Conservation (phyloP, 2,888 invertebrate genomes). For the Athalia circularis region DNA sequence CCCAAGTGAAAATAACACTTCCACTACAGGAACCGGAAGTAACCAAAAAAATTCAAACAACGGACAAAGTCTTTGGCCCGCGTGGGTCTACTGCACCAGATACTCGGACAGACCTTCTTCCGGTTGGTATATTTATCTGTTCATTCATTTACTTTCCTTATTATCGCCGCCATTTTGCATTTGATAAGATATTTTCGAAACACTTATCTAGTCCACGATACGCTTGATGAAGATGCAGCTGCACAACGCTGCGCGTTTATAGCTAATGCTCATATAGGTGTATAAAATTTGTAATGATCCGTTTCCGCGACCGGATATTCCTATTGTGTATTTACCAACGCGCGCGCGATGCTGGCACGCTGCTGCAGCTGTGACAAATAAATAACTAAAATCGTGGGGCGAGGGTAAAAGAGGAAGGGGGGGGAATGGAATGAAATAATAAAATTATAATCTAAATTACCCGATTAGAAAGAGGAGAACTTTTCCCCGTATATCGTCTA, state of each 20-base stretch:
- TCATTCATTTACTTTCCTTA: background rate
- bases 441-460: too few relatives aligned
- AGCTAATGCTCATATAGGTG: background rate
- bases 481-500: background rate
- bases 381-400: background rate
- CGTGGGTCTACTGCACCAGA: constrained; percentile 99
- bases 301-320: constrained; percentile 10
- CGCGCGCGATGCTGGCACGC: background rate
- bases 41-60: constrained; percentile 64
- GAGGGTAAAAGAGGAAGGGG: background rate
- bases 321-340: constrained; percentile 8
- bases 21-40: constrained; percentile 49
- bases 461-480: background rate
- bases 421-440: too few relatives aligned
- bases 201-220: background rate
- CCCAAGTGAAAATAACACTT: constrained; percentile 62
- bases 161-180: too few relatives aligned
- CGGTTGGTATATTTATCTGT: constrained; percentile 78
- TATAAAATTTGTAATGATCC: constrained; percentile 25
- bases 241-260: background rate
- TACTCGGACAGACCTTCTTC: constrained; percentile 94
- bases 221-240: background rate
- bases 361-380: background rate
- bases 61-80: constrained; percentile 86
- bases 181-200: too few relatives aligned